phyloP scores from a whole-genome alignment of 37 sponge, comb jelly and placozoan species.

The Geodia barretti region DNA sequence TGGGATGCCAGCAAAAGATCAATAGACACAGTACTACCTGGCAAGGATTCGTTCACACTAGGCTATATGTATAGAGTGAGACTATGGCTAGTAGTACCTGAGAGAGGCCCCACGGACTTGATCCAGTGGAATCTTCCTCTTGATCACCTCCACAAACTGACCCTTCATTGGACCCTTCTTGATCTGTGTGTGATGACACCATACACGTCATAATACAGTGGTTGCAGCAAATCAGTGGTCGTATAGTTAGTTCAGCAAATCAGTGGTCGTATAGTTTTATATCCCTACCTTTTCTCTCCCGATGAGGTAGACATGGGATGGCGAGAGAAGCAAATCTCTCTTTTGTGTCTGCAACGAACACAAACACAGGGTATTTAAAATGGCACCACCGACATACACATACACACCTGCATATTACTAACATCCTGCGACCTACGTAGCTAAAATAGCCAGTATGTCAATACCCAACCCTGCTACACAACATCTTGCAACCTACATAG shows the following conservation, averaged over 20 bases:
- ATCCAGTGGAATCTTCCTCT: conserved; percentile 89
- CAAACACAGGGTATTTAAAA: not conserved
- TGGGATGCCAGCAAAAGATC: too few relatives aligned
- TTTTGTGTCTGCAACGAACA: conserved; percentile 44
- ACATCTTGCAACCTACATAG: not conserved
- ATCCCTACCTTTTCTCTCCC: conserved; percentile 88
- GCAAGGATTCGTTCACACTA: too few relatives aligned
- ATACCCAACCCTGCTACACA: not conserved
- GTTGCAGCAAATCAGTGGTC: not conserved
- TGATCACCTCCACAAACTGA: conserved; percentile 86
- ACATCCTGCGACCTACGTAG: not conserved
- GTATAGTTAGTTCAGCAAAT: not conserved
- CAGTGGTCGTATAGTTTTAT: not conserved
- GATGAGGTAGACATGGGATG: conserved; percentile 81
- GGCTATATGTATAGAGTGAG: too few relatives aligned
- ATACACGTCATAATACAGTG: not conserved
- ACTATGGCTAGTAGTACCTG: too few relatives aligned
- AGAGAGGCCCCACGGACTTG: conserved; percentile 67
- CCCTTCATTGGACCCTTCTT: conserved; percentile 97
- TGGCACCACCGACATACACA: too few relatives aligned
- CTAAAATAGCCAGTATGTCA: not conserved
- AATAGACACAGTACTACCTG: too few relatives aligned
- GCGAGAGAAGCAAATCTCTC: conserved; percentile 87
- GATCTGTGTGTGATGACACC: conserved; percentile 44
- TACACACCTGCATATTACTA: too few relatives aligned